Conservation (phyloP, 2,113 vertebrate species). For the Urocitellus parryii region DNA sequence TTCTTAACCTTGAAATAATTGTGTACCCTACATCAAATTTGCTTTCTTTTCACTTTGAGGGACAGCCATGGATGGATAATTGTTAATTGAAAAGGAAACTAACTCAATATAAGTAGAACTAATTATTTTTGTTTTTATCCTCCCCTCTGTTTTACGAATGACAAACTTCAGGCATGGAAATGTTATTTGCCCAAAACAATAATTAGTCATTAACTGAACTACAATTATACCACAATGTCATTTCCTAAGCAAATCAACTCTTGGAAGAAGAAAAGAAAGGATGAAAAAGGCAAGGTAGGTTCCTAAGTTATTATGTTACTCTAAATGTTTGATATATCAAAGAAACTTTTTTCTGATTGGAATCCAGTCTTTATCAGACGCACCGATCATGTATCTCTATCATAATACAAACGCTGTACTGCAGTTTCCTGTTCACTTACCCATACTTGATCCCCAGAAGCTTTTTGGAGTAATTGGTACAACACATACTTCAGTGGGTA, state of each 20-base stretch:
- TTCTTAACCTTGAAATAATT: constrained; percentile 44
- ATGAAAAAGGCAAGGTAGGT: not conserved
- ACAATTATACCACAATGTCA: not conserved
- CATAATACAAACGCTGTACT: not conserved
- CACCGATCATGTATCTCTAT: not conserved
- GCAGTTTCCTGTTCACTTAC: not conserved
- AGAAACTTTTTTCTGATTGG: not conserved
- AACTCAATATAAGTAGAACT: not conserved
- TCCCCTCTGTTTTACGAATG: not conserved
- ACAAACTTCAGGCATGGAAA: constrained; percentile 1
- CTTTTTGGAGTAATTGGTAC: not conserved
- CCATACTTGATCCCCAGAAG: not conserved
- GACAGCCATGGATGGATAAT: not conserved
- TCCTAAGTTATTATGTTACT: not conserved
- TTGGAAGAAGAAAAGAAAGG: not conserved
- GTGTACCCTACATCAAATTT: not conserved
- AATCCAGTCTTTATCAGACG: not conserved
- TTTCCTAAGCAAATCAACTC: not conserved
- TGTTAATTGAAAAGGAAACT: constrained; percentile 10
- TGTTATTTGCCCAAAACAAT: constrained; percentile 15
- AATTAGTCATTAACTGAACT: constrained; percentile 11
- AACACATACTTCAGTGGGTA: not conserved
- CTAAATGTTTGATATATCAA: not conserved
- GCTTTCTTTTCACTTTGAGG: constrained; percentile 21
- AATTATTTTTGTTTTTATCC: constrained; percentile 10